Percentiles rank a stretch among this genome's conserved stretches.
Conservation (phyloP, 2,113 vertebrate species). For the Xiphorhynchus elegans region DNA sequence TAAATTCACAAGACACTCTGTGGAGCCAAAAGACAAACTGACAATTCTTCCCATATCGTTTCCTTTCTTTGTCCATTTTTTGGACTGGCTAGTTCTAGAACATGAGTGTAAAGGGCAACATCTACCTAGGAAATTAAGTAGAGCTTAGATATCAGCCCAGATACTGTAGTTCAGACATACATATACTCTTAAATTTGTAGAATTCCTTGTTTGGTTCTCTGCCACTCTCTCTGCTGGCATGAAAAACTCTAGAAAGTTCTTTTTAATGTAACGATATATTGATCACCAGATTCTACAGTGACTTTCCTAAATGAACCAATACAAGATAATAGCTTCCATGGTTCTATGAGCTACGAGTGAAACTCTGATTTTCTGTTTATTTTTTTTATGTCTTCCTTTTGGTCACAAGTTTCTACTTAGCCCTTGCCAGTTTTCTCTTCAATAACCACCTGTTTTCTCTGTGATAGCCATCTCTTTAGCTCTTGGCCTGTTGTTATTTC, state of each 20-base stretch:
- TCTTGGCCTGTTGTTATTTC: not conserved
- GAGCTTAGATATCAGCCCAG: not conserved
- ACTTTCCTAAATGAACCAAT: not conserved
- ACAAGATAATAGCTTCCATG: not conserved
- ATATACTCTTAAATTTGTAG: not conserved
- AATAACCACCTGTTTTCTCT: not conserved
- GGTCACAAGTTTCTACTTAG: not conserved
- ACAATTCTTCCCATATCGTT: not conserved
- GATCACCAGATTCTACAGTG: not conserved
- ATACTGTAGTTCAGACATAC: not conserved
- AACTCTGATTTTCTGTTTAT: not conserved
- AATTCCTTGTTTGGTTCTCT: not conserved
- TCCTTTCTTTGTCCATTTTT: not conserved
- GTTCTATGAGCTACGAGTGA: not conserved
- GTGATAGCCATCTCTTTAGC: not conserved
- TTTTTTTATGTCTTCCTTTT: not conserved
- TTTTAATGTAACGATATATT: not conserved
- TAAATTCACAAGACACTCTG: not conserved
- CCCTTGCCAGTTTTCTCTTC: not conserved
- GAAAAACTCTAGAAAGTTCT: not conserved
- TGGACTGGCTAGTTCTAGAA: not conserved
- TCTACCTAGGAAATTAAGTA: not conserved
- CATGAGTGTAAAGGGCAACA: not conserved
- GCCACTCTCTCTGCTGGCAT: not conserved
- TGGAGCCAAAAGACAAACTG: accelerated